Base-by-base conservation (phyloP, 1,140 invertebrate species). In the Pantala flavescens region DNA sequence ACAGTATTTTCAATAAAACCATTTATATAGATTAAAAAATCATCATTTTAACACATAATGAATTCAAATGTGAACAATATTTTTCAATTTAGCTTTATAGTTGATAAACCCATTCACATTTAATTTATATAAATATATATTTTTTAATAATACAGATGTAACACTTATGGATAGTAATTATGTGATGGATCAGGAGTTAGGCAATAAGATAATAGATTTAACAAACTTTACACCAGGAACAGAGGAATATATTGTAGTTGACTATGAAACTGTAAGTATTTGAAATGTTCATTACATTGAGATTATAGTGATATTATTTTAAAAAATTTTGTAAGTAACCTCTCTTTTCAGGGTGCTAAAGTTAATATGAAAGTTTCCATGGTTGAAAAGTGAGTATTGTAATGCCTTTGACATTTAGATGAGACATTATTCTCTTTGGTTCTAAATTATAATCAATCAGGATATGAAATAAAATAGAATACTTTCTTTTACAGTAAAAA, bases 401-500 rank as follows among this genome's bases (percentile, higher is more conserved):
- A 7, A 63, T 49, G n/a, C 24, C 70, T 75, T 73, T 42, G 23
- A 63, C 28, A 23, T 19, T 7, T 28, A 63, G n/a, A 7, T 63
- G 2, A 19, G 3, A 63, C 3, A 63, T 36, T 16, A 21, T 14
- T 63, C n/a, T 63, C 2, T 7, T 1, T 63, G 49, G 5, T 63
- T 63, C 3, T 63, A 5, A 63, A 63, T 16, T 21, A 63, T 63
- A 63, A 63, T 63, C 28, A 36, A 5, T 36, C 28, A 5, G 3
- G 9, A 36, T 36, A 36, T 36, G 9, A 36, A 5, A 36, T 36
- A 36, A 36, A 2, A 5, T 2, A 36, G 9, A 36, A 36, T 36
- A 2, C 28, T 36, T 9, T 28, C 71, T 71, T 63, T 76, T 76
- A 12, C 78, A 82, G 80, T 75, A 76, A 77, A 23, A 77, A 77